Base-by-base conservation (phyloP, 2,113 vertebrate species). In the Lepisosteus oculatus region DNA sequence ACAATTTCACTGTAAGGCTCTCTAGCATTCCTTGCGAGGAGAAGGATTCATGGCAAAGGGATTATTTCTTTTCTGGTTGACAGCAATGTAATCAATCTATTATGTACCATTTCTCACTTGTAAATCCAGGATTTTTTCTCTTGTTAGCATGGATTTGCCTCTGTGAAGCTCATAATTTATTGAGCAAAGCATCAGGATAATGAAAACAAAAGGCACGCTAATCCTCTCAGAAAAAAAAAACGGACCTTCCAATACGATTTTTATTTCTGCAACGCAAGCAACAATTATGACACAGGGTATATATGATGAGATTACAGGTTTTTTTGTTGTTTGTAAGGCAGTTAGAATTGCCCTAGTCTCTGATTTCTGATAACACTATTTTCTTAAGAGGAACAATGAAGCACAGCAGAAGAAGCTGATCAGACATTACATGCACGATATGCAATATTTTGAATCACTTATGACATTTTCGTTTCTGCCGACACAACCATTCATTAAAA, bases 401-500 rank as follows among this genome's bases (percentile, higher is more conserved):
- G 11, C n/a, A 3, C n/a, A 59, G 13, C 3, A 4, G 11, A n/a
- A 14, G 54, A 59, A 4, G 56, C 11, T 59, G 8, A n/a, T 59
- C 56, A 59, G 87, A 89, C 88, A 88, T 86, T 83, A 82, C 12
- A 64, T 88, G 82, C 82, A 86, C 87, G 90, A 92, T 90, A 90
- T 92, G 91, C 89, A 87, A 81, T 79, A 69, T 77, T 85, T 79
- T 90, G 88, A 92, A 92, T 92, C 89, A 91, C 85, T 86, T 88
- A 89, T 90, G 90, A 89, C 90, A 89, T 84, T 82, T 89, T 85
- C 85, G 90, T 42, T 74, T 90, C 71, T 87, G 79, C 78, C 70
- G 76, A 73, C 84, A 86, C 88, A 91, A 90, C 90, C 89, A 86
- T 91, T 83, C 88, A 88, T 86, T 87, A 88, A 86, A 90, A 91